Evolutionary conservation across 2,888 invertebrate genomes (phyloP).

Genomic region (Abrostola triplasia): DNA sequence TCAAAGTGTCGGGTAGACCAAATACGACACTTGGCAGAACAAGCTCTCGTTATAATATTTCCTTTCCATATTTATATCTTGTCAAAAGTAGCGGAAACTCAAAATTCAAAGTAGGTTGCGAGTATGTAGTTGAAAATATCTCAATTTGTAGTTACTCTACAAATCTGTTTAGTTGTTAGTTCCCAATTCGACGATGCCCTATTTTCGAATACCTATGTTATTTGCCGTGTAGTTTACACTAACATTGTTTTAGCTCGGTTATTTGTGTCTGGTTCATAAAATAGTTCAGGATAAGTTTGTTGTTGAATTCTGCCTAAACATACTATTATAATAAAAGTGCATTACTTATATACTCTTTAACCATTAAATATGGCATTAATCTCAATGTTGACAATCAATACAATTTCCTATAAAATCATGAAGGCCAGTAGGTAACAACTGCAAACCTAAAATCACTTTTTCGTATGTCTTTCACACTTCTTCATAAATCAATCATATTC

Average conservation of each 20-base stretch:
- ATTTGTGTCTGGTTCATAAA: not conserved
- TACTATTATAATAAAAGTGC: too few relatives aligned
- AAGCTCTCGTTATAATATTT: too few relatives aligned
- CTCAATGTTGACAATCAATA: too few relatives aligned
- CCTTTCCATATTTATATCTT: too few relatives aligned
- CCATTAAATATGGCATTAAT: too few relatives aligned
- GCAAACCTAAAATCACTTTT: too few relatives aligned
- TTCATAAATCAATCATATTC: conserved; percentile 39
- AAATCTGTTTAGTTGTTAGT: not conserved
- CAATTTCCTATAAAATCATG: too few relatives aligned
- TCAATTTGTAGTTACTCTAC: conserved; percentile 1
- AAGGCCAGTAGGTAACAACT: too few relatives aligned
- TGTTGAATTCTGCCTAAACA: not conserved
- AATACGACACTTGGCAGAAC: too few relatives aligned
- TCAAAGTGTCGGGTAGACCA: too few relatives aligned
- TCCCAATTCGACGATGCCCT: not conserved
- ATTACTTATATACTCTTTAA: too few relatives aligned
- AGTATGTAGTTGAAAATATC: not conserved
- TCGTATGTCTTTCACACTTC: too few relatives aligned
- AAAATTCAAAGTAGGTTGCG: not conserved
- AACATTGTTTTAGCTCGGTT: conserved; percentile 1
- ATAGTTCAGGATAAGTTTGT: not conserved
- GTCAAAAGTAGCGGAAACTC: not conserved
- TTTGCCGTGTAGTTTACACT: not conserved
- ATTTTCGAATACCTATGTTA: conserved; percentile 1